Percentiles rank a stretch among this genome's conserved stretches.
These are phyloP conservation scores for Thera obeliscata DNA, from an alignment of 2,888 invertebrate genomes.

Conservation along the genomic window DNA sequence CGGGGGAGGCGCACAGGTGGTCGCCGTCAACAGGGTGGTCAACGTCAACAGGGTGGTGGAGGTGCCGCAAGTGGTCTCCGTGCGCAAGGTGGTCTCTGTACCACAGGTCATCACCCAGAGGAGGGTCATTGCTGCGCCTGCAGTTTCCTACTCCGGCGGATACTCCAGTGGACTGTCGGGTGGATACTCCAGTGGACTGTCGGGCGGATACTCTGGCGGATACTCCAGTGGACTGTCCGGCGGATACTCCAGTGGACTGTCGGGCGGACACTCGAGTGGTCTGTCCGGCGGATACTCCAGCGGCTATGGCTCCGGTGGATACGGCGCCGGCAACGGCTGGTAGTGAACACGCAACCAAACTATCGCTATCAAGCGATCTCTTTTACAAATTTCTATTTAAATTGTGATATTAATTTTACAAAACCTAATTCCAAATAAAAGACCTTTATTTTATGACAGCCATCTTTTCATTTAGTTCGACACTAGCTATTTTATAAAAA, in stretches of 20 bases:
- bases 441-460: too few species aligned
- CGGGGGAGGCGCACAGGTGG: slow-evolving; percentile 41
- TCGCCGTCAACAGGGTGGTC: slow-evolving; percentile 54
- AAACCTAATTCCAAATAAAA: neutral
- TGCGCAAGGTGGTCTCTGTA: slow-evolving; percentile 61
- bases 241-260: too few species aligned
- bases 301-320: slow-evolving; percentile 27
- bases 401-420: slow-evolving; percentile 8
- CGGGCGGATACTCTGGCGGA: slow-evolving; percentile 11
- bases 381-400: slow-evolving; percentile 12
- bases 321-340: slow-evolving; percentile 41
- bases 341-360: slow-evolving; percentile 34
- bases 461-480: too few species aligned
- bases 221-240: too few species aligned
- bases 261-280: too few species aligned
- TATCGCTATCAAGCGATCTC: slow-evolving; percentile 26
- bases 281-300: slow-evolving; percentile 23
- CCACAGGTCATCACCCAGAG: slow-evolving; percentile 63
- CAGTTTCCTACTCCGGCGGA: slow-evolving; percentile 27
- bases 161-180: neutral
- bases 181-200: slow-evolving; percentile 24
- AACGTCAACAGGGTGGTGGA: slow-evolving; percentile 56
- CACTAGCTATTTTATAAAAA: too few species aligned
- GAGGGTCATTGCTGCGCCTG: slow-evolving; percentile 52
- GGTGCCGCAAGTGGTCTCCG: slow-evolving; percentile 56